These are phyloP conservation scores for Omphaloscelis lunosa DNA, from an alignment of 2,888 invertebrate genomes.

Conservation along the genomic window DNA sequence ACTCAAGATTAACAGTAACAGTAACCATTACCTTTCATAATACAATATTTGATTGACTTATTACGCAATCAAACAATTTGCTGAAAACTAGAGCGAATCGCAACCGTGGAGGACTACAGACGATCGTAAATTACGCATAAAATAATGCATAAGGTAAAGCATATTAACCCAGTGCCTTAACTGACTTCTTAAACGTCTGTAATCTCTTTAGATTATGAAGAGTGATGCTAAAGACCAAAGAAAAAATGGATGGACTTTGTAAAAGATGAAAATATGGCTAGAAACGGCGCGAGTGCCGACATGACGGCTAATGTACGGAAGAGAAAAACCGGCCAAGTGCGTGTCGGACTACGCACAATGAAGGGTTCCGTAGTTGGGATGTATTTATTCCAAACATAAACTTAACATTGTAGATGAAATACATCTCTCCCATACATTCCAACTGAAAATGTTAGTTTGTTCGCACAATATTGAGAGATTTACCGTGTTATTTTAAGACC, in stretches of 20 bases:
- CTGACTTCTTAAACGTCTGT: conserved; percentile 10
- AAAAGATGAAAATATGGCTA: background rate
- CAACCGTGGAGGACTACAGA: conserved; percentile 30
- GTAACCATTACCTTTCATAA: conserved; percentile 23
- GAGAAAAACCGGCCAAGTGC: too few species aligned
- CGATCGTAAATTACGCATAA: conserved; percentile 64
- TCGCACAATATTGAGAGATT: too few species aligned
- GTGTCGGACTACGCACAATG: too few species aligned
- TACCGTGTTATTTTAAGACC: too few species aligned
- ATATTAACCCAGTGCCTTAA: conserved; percentile 48
- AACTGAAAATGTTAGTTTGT: too few species aligned
- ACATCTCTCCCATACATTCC: too few species aligned
- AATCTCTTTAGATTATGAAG: background rate
- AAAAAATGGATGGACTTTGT: background rate
- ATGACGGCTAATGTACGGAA: background rate
- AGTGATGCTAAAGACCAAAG: background rate
- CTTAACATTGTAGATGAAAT: too few species aligned
- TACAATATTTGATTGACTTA: conserved; percentile 49
- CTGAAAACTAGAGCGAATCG: conserved; percentile 49
- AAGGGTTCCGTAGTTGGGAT: too few species aligned
- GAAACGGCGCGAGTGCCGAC: background rate
- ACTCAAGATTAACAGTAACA: conserved; percentile 13
- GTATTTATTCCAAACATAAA: too few species aligned
- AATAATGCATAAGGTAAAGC: conserved; percentile 40
- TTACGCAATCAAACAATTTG: conserved; percentile 56